These are phyloP conservation scores for Echeneis naucrates DNA, from an alignment of 2,797 vertebrate species.

Conservation along the genomic window DNA sequence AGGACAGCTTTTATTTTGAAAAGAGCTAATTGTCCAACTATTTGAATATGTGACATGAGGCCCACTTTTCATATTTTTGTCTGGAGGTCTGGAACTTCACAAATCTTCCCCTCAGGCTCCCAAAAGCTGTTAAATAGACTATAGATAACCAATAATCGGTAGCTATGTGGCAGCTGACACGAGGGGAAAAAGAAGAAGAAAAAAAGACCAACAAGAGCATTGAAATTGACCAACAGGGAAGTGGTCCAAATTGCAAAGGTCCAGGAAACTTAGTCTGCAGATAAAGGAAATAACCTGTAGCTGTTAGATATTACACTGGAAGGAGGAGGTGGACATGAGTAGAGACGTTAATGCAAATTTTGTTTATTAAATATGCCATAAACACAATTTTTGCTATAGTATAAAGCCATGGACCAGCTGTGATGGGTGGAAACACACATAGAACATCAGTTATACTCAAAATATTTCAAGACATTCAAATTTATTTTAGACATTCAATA, in stretches of 20 bases:
- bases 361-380: too few relatives aligned
- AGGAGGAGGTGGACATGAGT: background rate
- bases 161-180: background rate
- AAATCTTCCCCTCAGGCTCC: constrained; percentile 5
- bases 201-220: background rate
- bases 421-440: too few relatives aligned
- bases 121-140: background rate
- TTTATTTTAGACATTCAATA: too few relatives aligned
- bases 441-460: too few relatives aligned
- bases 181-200: background rate
- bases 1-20: constrained; percentile 6
- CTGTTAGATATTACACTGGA: background rate
- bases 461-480: too few relatives aligned
- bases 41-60: background rate
- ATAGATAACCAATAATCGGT: background rate
- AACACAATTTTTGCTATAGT: too few relatives aligned
- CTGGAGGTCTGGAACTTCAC: background rate
- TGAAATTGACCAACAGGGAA: background rate
- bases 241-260: background rate
- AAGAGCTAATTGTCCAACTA: background rate
- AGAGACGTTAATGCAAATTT: too few relatives aligned
- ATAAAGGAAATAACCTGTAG: background rate
- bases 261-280: too few relatives aligned
- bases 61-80: background rate
- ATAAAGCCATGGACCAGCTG: too few relatives aligned